Percentiles rank a stretch among this genome's conserved stretches.
phyloP scores from a whole-genome alignment of 1,140 invertebrate species.

The Brachionus rotundiformis region DNA sequence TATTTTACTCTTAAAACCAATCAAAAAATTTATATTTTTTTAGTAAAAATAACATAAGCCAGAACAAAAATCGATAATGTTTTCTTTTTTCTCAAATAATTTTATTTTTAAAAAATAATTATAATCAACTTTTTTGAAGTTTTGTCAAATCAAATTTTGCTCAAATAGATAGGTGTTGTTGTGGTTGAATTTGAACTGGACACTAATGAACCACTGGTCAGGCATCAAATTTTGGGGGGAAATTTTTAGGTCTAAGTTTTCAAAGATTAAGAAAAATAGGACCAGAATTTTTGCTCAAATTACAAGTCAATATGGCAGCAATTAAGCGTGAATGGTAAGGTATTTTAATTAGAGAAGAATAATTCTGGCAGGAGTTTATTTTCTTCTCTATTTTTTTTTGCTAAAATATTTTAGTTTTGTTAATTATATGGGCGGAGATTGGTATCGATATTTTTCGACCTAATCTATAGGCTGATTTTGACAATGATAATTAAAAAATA shows the following conservation, averaged over 20 bases:
- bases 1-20: not conserved
- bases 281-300: not conserved
- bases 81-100: not conserved
- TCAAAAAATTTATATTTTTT: not conserved
- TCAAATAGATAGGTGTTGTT: too few species aligned
- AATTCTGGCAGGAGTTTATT: constrained; percentile 22
- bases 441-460: not conserved
- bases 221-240: not conserved
- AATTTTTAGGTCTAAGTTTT: not conserved
- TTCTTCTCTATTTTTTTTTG: not conserved
- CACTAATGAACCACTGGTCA: not conserved
- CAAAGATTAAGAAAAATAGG: too few species aligned
- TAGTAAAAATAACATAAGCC: not conserved
- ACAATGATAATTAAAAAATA: constrained; percentile 33
- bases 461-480: not conserved
- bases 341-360: constrained; percentile 41
- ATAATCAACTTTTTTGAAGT: too few species aligned
- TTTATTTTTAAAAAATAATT: not conserved
- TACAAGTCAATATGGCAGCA: constrained; percentile 15
- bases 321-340: constrained; percentile 14
- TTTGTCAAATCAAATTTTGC: not conserved
- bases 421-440: not conserved
- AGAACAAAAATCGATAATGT: not conserved
- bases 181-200: too few species aligned
- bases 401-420: not conserved